These are phyloP conservation scores for Malurus leucopterus DNA, from an alignment of 2,797 vertebrate species.

Conservation along the genomic window DNA sequence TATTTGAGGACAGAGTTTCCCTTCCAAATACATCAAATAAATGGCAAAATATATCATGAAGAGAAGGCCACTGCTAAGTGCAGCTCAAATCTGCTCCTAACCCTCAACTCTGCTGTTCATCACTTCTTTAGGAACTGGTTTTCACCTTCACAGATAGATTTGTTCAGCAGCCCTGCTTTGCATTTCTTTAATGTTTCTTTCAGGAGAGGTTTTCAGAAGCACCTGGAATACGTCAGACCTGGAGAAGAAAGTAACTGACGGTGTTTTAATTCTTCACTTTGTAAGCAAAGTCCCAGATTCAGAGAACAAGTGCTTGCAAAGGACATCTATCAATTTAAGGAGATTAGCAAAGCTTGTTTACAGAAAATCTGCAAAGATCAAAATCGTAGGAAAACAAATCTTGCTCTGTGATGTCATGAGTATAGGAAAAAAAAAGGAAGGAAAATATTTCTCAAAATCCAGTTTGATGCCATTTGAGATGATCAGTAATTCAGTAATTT, in stretches of 20 bases:
- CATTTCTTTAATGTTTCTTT: slow-evolving; percentile 39
- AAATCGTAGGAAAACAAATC: background rate
- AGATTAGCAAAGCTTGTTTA: slow-evolving; percentile 44
- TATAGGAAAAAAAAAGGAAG: background rate
- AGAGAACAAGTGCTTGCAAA: background rate
- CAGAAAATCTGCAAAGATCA: slow-evolving; percentile 34
- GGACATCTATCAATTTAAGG: slow-evolving; percentile 34
- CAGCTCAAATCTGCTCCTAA: background rate
- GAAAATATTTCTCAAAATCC: background rate
- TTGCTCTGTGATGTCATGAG: background rate
- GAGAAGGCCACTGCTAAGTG: background rate
- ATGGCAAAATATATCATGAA: background rate
- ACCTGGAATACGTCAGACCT: slow-evolving; percentile 16
- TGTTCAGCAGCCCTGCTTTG: background rate
- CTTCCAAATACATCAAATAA: background rate
- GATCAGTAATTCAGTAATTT: background rate
- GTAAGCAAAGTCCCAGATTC: slow-evolving; percentile 22
- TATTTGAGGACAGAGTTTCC: background rate
- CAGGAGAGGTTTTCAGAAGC: slow-evolving; percentile 12
- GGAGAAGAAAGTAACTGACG: slow-evolving; percentile 24
- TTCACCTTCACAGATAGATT: slow-evolving; percentile 20
- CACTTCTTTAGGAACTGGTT: background rate
- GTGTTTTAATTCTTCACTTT: slow-evolving; percentile 28
- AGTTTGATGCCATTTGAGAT: background rate
- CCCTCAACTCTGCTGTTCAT: background rate